These are phyloP conservation scores for Leptopterna dolabrata DNA, from an alignment of 2,888 invertebrate species.

Conservation along the genomic window DNA sequence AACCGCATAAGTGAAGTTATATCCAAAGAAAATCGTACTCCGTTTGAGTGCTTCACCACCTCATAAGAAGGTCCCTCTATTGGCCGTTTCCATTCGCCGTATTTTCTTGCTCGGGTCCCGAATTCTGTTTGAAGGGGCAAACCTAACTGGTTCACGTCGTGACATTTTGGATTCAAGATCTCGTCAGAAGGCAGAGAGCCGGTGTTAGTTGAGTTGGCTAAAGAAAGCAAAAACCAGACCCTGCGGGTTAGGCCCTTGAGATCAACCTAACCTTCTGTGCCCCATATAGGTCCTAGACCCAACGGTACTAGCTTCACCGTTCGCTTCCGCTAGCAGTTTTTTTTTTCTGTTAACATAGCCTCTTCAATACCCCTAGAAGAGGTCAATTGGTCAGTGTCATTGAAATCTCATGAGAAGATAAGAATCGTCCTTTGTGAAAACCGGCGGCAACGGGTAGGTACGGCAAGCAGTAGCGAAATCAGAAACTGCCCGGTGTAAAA, in stretches of 20 bases:
- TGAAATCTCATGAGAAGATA: neutral
- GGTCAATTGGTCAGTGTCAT: neutral
- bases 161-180: constrained; percentile 6
- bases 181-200: neutral
- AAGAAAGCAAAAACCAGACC: constrained; percentile 7
- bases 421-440: neutral
- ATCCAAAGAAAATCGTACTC: neutral
- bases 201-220: neutral
- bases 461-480: too few species aligned
- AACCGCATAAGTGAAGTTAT: too few species aligned
- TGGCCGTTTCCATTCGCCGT: neutral
- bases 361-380: neutral
- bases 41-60: neutral
- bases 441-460: neutral
- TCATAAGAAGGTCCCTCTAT: neutral
- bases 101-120: neutral
- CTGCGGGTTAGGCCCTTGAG: neutral
- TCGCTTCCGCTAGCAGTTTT: neutral
- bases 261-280: neutral
- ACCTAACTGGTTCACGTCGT: neutral
- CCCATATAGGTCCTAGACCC: neutral
- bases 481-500: neutral
- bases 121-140: neutral
- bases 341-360: neutral
- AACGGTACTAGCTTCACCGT: neutral